Percentiles rank a stretch among this genome's conserved stretches.
These are phyloP conservation scores for Carpatolechia fugitivella DNA, from an alignment of 2,888 invertebrate genomes.

Conservation along the genomic window DNA sequence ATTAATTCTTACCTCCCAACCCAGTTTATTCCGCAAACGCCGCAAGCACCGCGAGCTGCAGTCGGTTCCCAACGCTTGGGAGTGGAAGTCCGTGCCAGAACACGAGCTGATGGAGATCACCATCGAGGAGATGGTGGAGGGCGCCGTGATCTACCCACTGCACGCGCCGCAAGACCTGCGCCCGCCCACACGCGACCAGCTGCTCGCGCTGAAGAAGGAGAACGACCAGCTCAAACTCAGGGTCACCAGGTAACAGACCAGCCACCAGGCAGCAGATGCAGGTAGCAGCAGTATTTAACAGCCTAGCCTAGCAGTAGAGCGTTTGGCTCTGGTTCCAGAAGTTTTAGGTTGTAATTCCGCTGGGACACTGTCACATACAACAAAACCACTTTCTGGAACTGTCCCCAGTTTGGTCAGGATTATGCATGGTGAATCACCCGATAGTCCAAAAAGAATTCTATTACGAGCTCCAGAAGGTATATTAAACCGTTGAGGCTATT, in stretches of 20 bases:
- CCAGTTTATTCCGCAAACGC: conserved; percentile 51
- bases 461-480: too few species aligned
- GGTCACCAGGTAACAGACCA: conserved; percentile 45
- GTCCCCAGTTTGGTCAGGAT: too few species aligned
- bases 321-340: too few species aligned
- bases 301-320: too few species aligned
- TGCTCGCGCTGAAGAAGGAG: conserved; percentile 45
- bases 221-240: conserved; percentile 51
- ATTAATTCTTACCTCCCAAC: neutral
- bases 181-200: conserved; percentile 38
- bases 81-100: conserved; percentile 56
- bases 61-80: conserved; percentile 53
- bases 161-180: conserved; percentile 60
- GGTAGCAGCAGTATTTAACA: neutral
- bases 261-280: neutral
- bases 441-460: too few species aligned
- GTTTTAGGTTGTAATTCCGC: too few species aligned
- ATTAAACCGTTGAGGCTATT: too few species aligned
- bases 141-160: conserved; percentile 57
- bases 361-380: too few species aligned
- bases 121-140: conserved; percentile 49
- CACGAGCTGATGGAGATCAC: conserved; percentile 59
- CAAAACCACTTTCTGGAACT: too few species aligned
- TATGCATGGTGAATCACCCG: too few species aligned
- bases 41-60: conserved; percentile 54